Conservation (phyloP, 1,140 invertebrate genomes). For the Myzus persicae region DNA sequence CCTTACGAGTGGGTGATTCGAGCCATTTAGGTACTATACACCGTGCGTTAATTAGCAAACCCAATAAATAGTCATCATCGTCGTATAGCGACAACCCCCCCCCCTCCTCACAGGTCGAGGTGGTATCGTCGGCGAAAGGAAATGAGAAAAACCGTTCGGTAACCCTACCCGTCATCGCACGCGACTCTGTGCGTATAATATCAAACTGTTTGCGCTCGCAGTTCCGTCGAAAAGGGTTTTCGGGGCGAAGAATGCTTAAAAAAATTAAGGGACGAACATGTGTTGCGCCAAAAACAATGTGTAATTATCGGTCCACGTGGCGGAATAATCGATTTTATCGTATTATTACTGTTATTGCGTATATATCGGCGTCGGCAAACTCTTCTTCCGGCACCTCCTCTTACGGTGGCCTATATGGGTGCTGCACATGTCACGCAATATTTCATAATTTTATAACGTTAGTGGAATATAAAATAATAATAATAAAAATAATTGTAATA, state of each 20-base stretch:
- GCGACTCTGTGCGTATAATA: neutral
- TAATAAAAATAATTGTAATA: neutral
- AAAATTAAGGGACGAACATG: conserved; percentile 1
- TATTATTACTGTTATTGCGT: neutral
- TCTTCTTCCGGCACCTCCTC: neutral
- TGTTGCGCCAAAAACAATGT: conserved; percentile 47
- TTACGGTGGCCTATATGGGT: neutral
- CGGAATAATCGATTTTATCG: conserved; percentile 8
- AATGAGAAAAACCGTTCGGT: conserved; percentile 33
- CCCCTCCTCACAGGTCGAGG: too few species aligned
- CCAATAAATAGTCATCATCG: neutral
- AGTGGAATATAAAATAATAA: neutral
- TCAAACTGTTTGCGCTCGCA: neutral
- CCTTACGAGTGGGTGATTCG: too few species aligned
- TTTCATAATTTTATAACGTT: neutral
- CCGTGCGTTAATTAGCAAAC: neutral
- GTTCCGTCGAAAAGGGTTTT: neutral
- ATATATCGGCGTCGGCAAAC: conserved; percentile 2
- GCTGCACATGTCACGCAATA: neutral
- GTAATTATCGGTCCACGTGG: conserved; percentile 30
- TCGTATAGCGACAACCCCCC: neutral
- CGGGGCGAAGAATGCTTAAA: neutral
- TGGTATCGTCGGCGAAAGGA: neutral
- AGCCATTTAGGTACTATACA: too few species aligned
- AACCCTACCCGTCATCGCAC: neutral